Percentiles rank a stretch among this genome's conserved stretches.
phyloP scores from a whole-genome alignment of 2,797 vertebrate genomes.

The Pelochelys cantorii region DNA sequence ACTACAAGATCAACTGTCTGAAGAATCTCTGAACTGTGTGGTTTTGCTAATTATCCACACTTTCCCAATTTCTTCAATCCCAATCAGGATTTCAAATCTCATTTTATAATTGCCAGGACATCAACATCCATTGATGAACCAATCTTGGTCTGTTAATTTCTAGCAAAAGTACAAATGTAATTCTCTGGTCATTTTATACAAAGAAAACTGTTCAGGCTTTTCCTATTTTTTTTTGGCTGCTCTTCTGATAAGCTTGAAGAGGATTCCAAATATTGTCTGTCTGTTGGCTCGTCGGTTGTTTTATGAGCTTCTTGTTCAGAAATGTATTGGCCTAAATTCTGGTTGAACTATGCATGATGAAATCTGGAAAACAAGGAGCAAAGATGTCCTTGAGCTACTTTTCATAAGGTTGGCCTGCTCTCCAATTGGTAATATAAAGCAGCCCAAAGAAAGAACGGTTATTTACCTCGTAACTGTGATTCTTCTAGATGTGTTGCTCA shows the following conservation, averaged over 20 bases:
- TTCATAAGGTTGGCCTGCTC: background rate
- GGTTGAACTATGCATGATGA: fast-evolving
- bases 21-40: background rate
- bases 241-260: too few species aligned
- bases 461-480: too few species aligned
- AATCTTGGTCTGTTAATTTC: background rate
- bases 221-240: too few species aligned
- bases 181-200: background rate
- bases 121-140: background rate
- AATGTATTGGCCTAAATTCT: too few species aligned
- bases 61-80: background rate
- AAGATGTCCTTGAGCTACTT: background rate
- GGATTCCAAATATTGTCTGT: too few species aligned
- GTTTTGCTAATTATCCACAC: background rate
- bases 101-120: background rate
- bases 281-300: too few species aligned
- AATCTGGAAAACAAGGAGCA: background rate
- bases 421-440: too few species aligned
- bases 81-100: background rate
- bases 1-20: background rate
- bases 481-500: too few species aligned
- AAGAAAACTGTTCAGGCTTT: too few species aligned
- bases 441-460: too few species aligned
- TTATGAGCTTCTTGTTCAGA: too few species aligned
- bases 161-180: background rate